Evolutionary conservation across 2,113 vertebrate genomes (phyloP), one percentile per base, ranked within the genome.

Genomic region (Xiphophorus couchianus): DNA sequence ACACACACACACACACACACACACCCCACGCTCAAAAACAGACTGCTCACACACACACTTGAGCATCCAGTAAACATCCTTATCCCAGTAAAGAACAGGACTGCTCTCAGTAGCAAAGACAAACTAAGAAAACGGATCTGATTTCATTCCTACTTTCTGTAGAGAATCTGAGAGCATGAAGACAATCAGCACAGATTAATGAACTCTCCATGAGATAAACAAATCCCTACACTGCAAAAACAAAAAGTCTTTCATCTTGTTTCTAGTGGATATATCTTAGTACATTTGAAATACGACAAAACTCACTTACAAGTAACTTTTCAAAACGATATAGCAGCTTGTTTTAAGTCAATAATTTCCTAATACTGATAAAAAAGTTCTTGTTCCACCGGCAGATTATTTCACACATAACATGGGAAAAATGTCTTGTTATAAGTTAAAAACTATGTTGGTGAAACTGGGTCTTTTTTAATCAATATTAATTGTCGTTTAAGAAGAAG

Each of bases 41-140:
- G 76, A 75, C 81, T 69, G 63, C 90, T 84, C 88, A 33, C 86
- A 76, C 73, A 84, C 78, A 69, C 77, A 71, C 78, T 67, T 30
- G 27, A 75, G 73, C 76, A 72, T 83, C 75, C 76, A 87, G 82
- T 29, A 67, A 72, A 83, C 76, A 74, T 76, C 73, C 70, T 51
- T 22, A 51, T 63, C 69, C 68, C 76, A 66, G 69, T 71, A 75
- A 77, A 83, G 75, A 83, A 68, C 69, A 74, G 73, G 75, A 60
- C 79, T 83, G 80, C 71, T 80, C 66, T 61, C 75, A 72, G 69
- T 28, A 77, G 62, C 54, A 58, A 62, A 66, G 74, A 71, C 44
- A 51, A 29, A 51, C 62, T 17, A 65, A 29, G 65, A 9, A 67
- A 12, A 12, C 25, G 25, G 25, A 28, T 67, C 11, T 44, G n/a